A percentile compares a stretch with the other conserved stretches of the same genome.
Evolutionary conservation across 2,113 vertebrate genomes (phyloP).

Genomic region (Lethenteron camtschaticum): DNA sequence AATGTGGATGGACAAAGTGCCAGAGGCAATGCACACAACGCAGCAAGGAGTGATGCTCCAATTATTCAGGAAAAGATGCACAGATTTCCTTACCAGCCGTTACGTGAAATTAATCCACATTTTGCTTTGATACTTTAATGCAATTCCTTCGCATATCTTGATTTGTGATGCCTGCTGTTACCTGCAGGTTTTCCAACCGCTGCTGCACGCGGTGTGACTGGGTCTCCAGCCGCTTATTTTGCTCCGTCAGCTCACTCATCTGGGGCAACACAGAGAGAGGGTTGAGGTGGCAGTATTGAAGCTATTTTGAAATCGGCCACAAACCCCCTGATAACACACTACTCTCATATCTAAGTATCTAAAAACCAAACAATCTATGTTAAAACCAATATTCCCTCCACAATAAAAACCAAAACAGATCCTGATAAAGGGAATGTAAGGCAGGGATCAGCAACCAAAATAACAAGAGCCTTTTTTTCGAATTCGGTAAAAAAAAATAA

Average conservation of each 20-base stretch:
- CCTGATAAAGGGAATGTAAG: background rate
- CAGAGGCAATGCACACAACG: background rate
- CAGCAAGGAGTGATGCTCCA: background rate
- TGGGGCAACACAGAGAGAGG: constrained; percentile 17
- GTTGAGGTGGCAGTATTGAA: background rate
- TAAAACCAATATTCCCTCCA: too few relatives aligned
- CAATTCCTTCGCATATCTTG: background rate
- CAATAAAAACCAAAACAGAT: background rate
- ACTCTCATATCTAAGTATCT: too few relatives aligned
- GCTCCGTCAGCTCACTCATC: constrained; percentile 36
- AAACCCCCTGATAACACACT: background rate
- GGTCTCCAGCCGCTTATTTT: constrained; percentile 42
- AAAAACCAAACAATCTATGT: too few relatives aligned
- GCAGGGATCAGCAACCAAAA: too few relatives aligned
- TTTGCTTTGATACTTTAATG: background rate
- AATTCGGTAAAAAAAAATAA: too few relatives aligned
- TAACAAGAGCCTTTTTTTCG: too few relatives aligned
- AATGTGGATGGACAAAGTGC: background rate
- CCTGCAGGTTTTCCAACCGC: constrained; percentile 63
- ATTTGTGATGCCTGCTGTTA: constrained; percentile 13
- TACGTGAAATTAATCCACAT: background rate
- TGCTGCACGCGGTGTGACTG: constrained; percentile 44
- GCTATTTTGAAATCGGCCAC: background rate
- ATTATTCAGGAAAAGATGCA: background rate
- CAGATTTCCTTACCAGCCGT: background rate